Percentiles rank a stretch among this genome's conserved stretches.
Evolutionary conservation across 2,797 vertebrate species (phyloP).

Genomic region (Pseudomugil gertrudae): DNA sequence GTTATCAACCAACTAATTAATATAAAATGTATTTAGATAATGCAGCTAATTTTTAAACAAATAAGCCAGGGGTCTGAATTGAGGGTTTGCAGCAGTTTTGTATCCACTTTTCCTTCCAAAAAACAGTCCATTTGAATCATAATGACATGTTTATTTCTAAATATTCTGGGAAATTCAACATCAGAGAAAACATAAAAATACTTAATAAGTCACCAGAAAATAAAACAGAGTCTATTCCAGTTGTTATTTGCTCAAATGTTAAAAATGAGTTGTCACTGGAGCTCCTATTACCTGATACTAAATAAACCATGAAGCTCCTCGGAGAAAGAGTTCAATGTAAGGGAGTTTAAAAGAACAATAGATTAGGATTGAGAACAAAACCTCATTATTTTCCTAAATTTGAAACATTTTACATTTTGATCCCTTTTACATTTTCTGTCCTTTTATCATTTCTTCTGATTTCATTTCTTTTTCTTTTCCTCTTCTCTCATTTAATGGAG

Average conservation of each 20-base stretch:
- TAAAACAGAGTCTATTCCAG: background rate
- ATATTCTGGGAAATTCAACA: background rate
- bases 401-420: conserved; percentile 4
- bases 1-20: background rate
- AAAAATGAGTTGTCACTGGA: background rate
- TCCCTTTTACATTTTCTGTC: background rate
- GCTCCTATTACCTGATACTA: background rate
- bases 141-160: background rate
- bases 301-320: background rate
- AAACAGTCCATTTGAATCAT: background rate
- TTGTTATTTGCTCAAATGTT: background rate
- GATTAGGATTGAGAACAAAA: background rate
- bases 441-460: background rate
- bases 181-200: background rate
- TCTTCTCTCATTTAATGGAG: conserved; percentile 25
- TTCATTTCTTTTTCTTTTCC: background rate
- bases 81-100: no score
- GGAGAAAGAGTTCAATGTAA: background rate
- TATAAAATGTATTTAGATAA: background rate
- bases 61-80: no score
- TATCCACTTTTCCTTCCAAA: background rate
- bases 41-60: background rate
- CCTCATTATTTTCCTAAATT: background rate
- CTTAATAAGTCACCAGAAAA: background rate
- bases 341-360: conserved; percentile 9